Percentiles rank a stretch among this genome's conserved stretches.
These are phyloP conservation scores for Ruditapes philippinarum DNA, from an alignment of 1,140 invertebrate genomes.

Conservation along the genomic window DNA sequence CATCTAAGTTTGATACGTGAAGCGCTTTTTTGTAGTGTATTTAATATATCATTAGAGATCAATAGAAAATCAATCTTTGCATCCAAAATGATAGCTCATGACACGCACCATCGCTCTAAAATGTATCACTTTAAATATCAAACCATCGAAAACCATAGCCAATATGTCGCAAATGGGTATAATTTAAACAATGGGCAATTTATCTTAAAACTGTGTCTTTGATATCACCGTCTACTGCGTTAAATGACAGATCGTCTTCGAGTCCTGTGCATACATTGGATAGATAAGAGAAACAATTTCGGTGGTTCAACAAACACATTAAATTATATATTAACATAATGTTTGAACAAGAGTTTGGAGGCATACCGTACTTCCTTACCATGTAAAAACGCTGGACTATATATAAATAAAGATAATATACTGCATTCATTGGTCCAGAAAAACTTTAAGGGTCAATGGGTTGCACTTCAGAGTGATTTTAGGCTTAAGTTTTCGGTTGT, in stretches of 20 bases:
- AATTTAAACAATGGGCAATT: slow-evolving; percentile 16
- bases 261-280: not conserved
- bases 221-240: not conserved
- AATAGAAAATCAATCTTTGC: not conserved
- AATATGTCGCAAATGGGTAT: not conserved
- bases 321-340: slow-evolving; percentile 30
- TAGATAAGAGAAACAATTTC: slow-evolving; percentile 26
- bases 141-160: too few species aligned
- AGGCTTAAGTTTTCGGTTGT: not conserved
- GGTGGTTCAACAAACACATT: slow-evolving; percentile 34
- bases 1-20: not conserved
- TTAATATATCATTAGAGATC: not conserved
- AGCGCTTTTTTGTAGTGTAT: not conserved
- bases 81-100: not conserved
- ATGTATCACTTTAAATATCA: too few species aligned
- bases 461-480: not conserved
- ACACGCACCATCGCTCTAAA: not conserved
- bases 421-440: not conserved
- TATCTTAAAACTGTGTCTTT: not conserved
- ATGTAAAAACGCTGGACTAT: not conserved
- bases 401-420: not conserved
- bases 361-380: not conserved
- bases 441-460: not conserved
- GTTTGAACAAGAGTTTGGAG: slow-evolving; percentile 2
- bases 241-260: not conserved